A percentile compares a stretch with the other conserved stretches of the same genome.
These are phyloP conservation scores for Drosophila cardini DNA, from an alignment of 1,140 invertebrate genomes.

Conservation along the genomic window DNA sequence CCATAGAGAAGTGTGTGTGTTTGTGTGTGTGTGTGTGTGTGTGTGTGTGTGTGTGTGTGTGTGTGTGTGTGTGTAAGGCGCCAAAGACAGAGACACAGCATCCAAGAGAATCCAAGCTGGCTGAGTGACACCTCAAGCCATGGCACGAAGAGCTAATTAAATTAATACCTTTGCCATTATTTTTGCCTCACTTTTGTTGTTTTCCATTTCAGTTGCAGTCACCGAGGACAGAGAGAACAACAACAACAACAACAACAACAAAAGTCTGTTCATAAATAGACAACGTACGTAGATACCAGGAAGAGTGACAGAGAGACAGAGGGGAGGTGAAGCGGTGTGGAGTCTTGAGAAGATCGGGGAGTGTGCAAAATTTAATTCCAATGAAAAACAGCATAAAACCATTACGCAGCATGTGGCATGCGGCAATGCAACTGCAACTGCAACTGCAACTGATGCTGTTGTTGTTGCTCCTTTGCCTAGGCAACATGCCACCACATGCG, in stretches of 20 bases:
- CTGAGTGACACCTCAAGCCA: conserved; percentile 55
- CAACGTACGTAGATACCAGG: conserved; percentile 23
- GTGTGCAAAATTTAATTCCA: conserved; percentile 39
- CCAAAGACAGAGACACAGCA: conserved; percentile 25
- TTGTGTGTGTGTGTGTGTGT: background rate
- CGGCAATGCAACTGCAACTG: conserved; percentile 41
- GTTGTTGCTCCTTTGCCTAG: conserved; percentile 22
- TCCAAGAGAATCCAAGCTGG: background rate
- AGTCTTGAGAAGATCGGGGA: background rate
- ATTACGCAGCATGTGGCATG: conserved; percentile 56
- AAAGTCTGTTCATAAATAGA: conserved; percentile 40
- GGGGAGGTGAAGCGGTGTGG: background rate
- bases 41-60: background rate
- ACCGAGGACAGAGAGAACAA: background rate
- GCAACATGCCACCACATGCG: conserved; percentile 21
- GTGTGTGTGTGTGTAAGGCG: background rate
- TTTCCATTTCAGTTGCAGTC: conserved; percentile 11
- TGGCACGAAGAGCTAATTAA: conserved; percentile 60
- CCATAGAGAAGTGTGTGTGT: too few species aligned
- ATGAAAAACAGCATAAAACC: conserved; percentile 51
- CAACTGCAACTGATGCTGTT: conserved; percentile 10
- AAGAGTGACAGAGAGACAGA: background rate
- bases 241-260: background rate
- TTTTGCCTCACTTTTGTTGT: conserved; percentile 19
- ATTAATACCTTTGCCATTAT: conserved; percentile 58